phyloP scores from a whole-genome alignment of 2,113 vertebrate species.

The Rhizomys pruinosus region DNA sequence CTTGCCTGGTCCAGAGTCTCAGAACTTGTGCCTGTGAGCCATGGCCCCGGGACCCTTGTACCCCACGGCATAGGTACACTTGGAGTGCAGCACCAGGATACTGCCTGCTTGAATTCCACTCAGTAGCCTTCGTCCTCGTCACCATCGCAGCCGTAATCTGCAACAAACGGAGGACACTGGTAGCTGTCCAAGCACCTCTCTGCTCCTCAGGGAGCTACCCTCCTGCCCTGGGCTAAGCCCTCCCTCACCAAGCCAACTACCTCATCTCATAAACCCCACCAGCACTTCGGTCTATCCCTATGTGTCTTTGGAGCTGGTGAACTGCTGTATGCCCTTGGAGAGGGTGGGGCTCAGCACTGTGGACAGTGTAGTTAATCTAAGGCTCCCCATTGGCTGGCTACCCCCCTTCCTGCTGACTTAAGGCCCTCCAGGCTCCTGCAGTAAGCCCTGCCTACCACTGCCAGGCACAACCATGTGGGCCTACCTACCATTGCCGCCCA shows the following conservation, averaged over 20 bases:
- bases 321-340: neutral
- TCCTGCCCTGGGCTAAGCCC: neutral
- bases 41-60: neutral
- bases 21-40: neutral
- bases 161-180: constrained; percentile 35
- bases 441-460: constrained; percentile 85
- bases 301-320: neutral
- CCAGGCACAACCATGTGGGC: neutral
- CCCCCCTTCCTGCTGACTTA: neutral
- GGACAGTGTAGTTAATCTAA: neutral
- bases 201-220: neutral
- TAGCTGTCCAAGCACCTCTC: neutral
- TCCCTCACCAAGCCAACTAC: accelerated
- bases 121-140: constrained; percentile 93
- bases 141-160: constrained; percentile 94
- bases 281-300: too few species aligned
- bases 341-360: neutral
- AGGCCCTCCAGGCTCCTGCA: neutral
- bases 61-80: neutral
- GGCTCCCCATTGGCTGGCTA: too few species aligned
- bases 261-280: too few species aligned
- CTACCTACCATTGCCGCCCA: constrained; percentile 91
- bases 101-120: neutral
- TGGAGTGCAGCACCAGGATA: neutral
- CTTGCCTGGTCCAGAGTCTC: neutral